A percentile compares a stretch with the other conserved stretches of the same genome.
Evolutionary conservation across 2,888 invertebrate genomes (phyloP).

Genomic region (Torymus texanus): DNA sequence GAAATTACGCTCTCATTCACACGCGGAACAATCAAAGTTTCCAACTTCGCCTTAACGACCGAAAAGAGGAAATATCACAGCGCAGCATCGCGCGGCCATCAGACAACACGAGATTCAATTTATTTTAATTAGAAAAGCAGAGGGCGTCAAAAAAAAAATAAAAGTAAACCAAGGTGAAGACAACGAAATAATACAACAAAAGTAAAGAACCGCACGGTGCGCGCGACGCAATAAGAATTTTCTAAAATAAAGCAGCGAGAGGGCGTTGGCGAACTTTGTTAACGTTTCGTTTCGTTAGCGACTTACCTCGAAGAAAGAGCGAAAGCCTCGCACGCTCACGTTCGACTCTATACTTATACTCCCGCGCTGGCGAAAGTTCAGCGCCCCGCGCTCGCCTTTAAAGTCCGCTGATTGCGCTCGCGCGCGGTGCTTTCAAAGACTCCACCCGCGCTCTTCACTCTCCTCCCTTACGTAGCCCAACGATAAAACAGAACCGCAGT

Average conservation of each 20-base stretch:
- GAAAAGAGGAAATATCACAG: too few relatives aligned
- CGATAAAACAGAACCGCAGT: too few relatives aligned
- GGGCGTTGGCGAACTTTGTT: not conserved
- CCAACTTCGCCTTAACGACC: too few relatives aligned
- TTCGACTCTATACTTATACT: conserved; percentile 13
- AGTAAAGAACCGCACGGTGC: not conserved
- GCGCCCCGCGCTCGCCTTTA: not conserved
- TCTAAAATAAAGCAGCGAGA: conserved; percentile 21
- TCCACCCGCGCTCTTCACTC: too few relatives aligned
- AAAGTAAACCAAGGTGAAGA: not conserved
- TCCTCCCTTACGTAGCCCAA: too few relatives aligned
- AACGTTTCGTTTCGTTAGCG: conserved; percentile 18
- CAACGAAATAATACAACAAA: not conserved
- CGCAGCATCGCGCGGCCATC: not conserved
- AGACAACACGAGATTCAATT: conserved; percentile 11
- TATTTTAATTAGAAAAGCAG: conserved; percentile 26
- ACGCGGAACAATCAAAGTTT: too few relatives aligned
- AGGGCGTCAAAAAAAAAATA: not conserved
- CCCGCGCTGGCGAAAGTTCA: not conserved
- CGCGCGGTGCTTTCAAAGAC: not conserved
- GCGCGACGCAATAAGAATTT: conserved; percentile 1
- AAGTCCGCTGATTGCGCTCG: conserved; percentile 27
- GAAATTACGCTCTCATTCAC: too few relatives aligned
- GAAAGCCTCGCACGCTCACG: conserved; percentile 16
- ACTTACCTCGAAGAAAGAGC: not conserved